phyloP scores from a whole-genome alignment of 2,888 invertebrate genomes.

The Oithona nana region DNA sequence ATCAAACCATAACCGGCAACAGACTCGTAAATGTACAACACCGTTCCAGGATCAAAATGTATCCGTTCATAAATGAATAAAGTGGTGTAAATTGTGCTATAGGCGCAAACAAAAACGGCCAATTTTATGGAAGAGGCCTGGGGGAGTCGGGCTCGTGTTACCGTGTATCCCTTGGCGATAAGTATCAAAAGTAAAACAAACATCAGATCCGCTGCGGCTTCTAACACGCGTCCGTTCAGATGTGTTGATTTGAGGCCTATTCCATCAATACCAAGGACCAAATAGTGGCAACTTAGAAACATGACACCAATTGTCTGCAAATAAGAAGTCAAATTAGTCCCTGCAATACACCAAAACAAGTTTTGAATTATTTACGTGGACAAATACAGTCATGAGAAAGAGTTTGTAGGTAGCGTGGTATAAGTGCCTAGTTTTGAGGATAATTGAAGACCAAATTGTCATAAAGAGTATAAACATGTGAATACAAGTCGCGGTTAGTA shows the following conservation, averaged over 20 bases:
- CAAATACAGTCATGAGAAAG: conserved; percentile 47
- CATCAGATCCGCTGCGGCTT: conserved; percentile 49
- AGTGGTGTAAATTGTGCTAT: conserved; percentile 47
- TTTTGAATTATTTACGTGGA: conserved; percentile 36
- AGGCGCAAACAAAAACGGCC: conserved; percentile 56
- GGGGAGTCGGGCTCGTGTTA: conserved; percentile 61
- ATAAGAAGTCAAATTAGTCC: not conserved
- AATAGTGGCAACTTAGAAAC: conserved; percentile 46
- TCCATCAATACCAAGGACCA: conserved; percentile 58
- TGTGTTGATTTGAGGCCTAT: conserved; percentile 32
- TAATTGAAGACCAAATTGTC: conserved; percentile 38
- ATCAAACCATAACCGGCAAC: conserved; percentile 69
- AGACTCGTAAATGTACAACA: conserved; percentile 66
- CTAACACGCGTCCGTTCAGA: conserved; percentile 41
- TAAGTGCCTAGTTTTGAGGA: conserved; percentile 55
- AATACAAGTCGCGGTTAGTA: conserved; percentile 41
- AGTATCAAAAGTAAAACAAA: conserved; percentile 59
- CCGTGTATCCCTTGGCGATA: conserved; percentile 73
- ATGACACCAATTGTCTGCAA: conserved; percentile 38
- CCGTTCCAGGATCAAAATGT: not conserved
- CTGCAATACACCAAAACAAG: not conserved
- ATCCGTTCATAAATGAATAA: conserved; percentile 58
- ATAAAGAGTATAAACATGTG: conserved; percentile 51
- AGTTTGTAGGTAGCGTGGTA: conserved; percentile 74
- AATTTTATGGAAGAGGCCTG: conserved; percentile 51